A percentile compares a stretch with the other conserved stretches of the same genome.
Evolutionary conservation across 2,888 invertebrate genomes (phyloP).

Genomic region (Poecilobothrus nobilitatus): DNA sequence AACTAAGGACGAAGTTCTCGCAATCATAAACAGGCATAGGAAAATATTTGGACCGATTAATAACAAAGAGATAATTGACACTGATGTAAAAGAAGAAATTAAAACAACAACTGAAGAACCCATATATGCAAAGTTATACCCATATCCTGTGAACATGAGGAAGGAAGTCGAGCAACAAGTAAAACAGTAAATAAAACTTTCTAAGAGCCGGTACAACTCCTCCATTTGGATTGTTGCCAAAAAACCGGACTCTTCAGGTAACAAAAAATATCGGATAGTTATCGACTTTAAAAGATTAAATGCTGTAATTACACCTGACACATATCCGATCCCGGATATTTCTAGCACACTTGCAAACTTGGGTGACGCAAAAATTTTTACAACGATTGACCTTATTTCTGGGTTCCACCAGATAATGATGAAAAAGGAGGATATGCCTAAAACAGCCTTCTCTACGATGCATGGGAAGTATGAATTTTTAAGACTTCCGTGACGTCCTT

Average conservation of each 20-base stretch:
- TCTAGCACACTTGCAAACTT: conserved; percentile 23
- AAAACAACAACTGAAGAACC: conserved; percentile 25
- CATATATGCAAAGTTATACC: conserved; percentile 29
- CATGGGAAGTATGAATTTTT: conserved; percentile 22
- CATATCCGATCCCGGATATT: conserved; percentile 16
- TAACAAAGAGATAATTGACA: background rate
- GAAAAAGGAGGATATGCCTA: conserved; percentile 16
- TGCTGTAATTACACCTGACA: conserved; percentile 13
- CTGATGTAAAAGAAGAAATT: conserved; percentile 31
- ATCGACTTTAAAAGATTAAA: conserved; percentile 23
- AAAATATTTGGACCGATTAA: conserved; percentile 14
- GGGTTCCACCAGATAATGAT: conserved; percentile 20
- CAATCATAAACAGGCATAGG: background rate
- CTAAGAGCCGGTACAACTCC: conserved; percentile 28
- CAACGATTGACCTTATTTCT: too few relatives aligned
- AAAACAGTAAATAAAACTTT: conserved; percentile 31
- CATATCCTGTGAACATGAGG: conserved; percentile 31
- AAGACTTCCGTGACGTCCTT: conserved; percentile 20
- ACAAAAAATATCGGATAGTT: conserved; percentile 24
- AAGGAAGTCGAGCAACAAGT: conserved; percentile 30
- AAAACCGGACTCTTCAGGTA: conserved; percentile 21
- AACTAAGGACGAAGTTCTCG: background rate
- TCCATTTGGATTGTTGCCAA: conserved; percentile 27
- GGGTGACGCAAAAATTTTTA: conserved; percentile 16
- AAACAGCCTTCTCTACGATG: conserved; percentile 21